A percentile compares a stretch with the other conserved stretches of the same genome.
phyloP scores from a whole-genome alignment of 2,113 vertebrate genomes.

The Hiodon alosoides region DNA sequence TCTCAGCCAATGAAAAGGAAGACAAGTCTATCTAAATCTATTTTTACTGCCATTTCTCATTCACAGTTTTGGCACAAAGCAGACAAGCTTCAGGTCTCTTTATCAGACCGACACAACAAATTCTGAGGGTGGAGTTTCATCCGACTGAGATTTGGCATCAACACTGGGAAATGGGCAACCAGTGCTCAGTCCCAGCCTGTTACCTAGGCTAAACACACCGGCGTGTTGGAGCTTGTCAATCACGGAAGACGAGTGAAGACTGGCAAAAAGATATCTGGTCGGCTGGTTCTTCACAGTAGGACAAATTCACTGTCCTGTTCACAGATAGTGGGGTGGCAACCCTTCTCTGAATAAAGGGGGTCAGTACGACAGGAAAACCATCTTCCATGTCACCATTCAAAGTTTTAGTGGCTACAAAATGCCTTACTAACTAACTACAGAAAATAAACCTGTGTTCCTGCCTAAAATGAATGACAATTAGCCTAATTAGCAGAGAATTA shows the following conservation, averaged over 20 bases:
- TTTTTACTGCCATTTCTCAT: neutral
- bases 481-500: slow-evolving; percentile 55
- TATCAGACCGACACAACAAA: too few species aligned
- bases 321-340: too few species aligned
- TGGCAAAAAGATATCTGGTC: neutral
- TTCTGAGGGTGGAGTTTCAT: neutral
- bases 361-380: too few species aligned
- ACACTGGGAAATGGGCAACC: too few species aligned
- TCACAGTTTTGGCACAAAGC: slow-evolving; percentile 4
- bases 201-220: neutral
- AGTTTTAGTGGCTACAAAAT: too few species aligned
- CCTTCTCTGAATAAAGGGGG: too few species aligned
- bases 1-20: neutral
- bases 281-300: too few species aligned
- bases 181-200: too few species aligned
- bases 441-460: slow-evolving; percentile 46
- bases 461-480: slow-evolving; percentile 42
- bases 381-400: too few species aligned
- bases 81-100: neutral
- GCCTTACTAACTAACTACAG: slow-evolving; percentile 24
- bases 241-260: neutral
- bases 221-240: slow-evolving; percentile 4
- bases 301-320: too few species aligned
- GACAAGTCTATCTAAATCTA: slow-evolving; percentile 1
- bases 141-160: neutral